phyloP scores from a whole-genome alignment of 2,113 vertebrate genomes.

The Cavia porcellus region DNA sequence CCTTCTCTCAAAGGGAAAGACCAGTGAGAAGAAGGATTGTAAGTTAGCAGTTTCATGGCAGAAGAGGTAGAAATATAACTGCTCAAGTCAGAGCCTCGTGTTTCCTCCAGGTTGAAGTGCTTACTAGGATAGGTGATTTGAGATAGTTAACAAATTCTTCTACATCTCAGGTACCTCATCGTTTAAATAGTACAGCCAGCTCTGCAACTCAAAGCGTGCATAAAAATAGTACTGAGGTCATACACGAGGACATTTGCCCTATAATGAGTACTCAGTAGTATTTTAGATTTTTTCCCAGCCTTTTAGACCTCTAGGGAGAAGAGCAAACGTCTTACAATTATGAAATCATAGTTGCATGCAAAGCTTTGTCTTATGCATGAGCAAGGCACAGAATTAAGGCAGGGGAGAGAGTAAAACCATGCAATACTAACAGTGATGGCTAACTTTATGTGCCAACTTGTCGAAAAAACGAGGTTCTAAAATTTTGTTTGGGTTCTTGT shows the following conservation, averaged over 20 bases:
- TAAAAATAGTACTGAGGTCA: neutral
- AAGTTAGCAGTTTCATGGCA: too few species aligned
- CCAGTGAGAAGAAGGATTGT: neutral
- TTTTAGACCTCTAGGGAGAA: neutral
- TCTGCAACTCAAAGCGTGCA: neutral
- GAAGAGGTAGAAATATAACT: neutral
- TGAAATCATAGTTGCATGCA: neutral
- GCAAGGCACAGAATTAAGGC: neutral
- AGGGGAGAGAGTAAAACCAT: neutral
- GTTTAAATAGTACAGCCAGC: neutral
- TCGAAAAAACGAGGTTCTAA: neutral
- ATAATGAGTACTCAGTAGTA: neutral
- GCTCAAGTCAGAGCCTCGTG: neutral
- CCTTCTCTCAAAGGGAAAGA: neutral
- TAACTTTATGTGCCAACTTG: neutral
- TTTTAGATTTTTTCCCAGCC: too few species aligned
- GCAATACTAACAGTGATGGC: neutral
- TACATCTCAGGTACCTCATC: neutral
- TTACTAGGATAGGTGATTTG: neutral
- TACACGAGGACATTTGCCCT: neutral
- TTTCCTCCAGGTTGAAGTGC: neutral
- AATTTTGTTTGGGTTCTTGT: neutral
- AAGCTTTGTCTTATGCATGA: neutral
- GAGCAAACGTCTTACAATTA: neutral
- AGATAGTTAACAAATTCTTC: neutral